Percentiles rank a stretch among this genome's conserved stretches.
Evolutionary conservation across 1,140 invertebrate species (phyloP).

Genomic region (Drosophila guanche): DNA sequence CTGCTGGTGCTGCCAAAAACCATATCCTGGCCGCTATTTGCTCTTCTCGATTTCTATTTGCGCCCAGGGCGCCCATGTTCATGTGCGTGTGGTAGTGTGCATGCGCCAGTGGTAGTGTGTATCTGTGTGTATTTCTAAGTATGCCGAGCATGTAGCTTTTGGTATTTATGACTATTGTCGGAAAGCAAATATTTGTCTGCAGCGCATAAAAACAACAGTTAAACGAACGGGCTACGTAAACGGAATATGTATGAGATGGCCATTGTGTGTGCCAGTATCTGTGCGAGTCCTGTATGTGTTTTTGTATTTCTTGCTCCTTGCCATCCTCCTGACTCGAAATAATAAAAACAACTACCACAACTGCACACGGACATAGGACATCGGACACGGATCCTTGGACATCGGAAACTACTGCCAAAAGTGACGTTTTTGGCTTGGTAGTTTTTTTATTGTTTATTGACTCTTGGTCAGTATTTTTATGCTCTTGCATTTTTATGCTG

Average conservation of each 20-base stretch:
- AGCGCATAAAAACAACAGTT: conserved; percentile 84
- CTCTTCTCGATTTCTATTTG: conserved; percentile 81
- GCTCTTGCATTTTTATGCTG: conserved; percentile 57
- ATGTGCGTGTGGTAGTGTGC: conserved; percentile 22
- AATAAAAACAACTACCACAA: conserved; percentile 71
- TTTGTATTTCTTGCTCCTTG: conserved; percentile 39
- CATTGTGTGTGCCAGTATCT: conserved; percentile 22
- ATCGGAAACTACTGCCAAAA: conserved; percentile 71
- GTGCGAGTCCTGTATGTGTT: conserved; percentile 38
- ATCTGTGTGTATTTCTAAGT: conserved; percentile 77
- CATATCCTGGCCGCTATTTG: conserved; percentile 80
- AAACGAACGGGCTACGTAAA: conserved; percentile 82
- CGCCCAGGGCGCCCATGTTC: conserved; percentile 44
- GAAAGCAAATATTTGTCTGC: conserved; percentile 84
- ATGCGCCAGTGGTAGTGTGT: conserved; percentile 22
- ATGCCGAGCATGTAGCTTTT: conserved; percentile 83
- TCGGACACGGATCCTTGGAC: not conserved
- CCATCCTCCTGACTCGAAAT: conserved; percentile 57
- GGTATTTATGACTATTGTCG: conserved; percentile 84
- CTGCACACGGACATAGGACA: conserved; percentile 32
- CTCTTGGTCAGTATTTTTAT: conserved; percentile 68
- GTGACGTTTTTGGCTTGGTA: conserved; percentile 44
- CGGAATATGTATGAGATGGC: conserved; percentile 79
- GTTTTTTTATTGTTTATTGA: conserved; percentile 55
- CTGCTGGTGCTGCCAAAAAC: conserved; percentile 68